These are phyloP conservation scores for Tragelaphus oryx DNA, from an alignment of 2,797 vertebrate genomes.

Conservation along the genomic window DNA sequence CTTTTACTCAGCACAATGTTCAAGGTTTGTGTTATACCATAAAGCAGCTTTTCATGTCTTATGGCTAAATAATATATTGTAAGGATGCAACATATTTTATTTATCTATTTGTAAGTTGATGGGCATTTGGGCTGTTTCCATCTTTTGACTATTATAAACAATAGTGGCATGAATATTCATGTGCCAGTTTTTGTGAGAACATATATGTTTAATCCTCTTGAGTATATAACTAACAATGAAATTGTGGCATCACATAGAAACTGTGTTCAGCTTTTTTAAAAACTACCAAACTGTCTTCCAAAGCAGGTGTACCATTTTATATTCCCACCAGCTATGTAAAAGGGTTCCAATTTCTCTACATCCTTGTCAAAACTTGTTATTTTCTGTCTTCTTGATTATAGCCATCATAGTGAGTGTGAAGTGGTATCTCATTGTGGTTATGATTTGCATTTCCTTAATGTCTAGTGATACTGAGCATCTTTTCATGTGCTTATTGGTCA, in stretches of 20 bases:
- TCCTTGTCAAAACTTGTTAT: neutral
- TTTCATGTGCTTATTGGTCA: neutral
- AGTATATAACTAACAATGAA: neutral
- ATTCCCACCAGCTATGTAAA: neutral
- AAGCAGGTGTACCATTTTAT: neutral
- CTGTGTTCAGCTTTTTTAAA: neutral
- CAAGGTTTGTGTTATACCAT: neutral
- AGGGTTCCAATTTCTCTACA: neutral
- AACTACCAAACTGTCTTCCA: neutral
- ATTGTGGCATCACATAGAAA: neutral
- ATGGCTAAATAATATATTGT: neutral
- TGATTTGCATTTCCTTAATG: neutral
- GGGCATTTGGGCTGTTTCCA: neutral
- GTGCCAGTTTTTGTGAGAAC: neutral
- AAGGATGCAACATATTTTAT: neutral
- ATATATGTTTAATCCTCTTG: neutral
- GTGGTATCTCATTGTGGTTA: neutral
- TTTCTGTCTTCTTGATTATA: slow-evolving; percentile 8
- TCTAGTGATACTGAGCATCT: neutral
- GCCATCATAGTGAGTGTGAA: neutral
- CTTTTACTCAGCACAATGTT: neutral
- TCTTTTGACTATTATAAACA: neutral
- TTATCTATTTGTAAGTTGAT: neutral
- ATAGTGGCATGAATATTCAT: neutral
- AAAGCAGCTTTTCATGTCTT: neutral